Evolutionary conservation across 2,113 vertebrate genomes (phyloP).

Genomic region (Chionodraco myersi): DNA sequence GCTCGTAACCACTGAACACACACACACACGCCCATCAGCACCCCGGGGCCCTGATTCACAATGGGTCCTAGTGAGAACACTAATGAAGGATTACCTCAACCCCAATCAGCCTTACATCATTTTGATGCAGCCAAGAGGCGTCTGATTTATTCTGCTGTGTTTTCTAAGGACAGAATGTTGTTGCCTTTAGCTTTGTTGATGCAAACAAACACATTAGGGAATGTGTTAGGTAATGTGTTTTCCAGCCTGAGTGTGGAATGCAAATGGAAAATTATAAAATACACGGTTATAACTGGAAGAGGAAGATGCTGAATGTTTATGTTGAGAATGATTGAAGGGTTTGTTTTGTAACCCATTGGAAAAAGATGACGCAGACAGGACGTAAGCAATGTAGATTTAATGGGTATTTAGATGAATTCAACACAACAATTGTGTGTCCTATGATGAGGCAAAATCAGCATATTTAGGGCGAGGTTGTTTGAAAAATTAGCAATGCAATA

Average conservation of each 20-base stretch:
- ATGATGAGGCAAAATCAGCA: no score
- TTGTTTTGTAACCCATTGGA: background rate
- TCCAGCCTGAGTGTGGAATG: background rate
- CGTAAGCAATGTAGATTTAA: background rate
- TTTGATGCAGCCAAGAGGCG: background rate
- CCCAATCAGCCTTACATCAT: background rate
- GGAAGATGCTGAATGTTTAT: background rate
- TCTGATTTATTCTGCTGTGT: background rate
- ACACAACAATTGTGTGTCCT: no score
- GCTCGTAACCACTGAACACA: background rate
- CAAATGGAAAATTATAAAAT: background rate
- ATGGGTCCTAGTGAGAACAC: background rate
- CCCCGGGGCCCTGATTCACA: slow-evolving; percentile 17
- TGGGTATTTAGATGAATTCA: background rate
- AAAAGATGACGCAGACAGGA: slow-evolving; percentile 6
- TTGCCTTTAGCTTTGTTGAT: background rate
- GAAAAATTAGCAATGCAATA: no score
- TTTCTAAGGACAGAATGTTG: background rate
- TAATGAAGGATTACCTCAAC: slow-evolving; percentile 9
- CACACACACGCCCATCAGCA: slow-evolving; percentile 14
- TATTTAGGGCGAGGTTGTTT: background rate
- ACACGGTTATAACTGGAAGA: background rate
- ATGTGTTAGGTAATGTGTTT: background rate
- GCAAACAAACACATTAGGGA: background rate
- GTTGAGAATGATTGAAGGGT: no score